Base-by-base conservation (phyloP, 2,888 invertebrate species). In the Stenurella melanura region DNA sequence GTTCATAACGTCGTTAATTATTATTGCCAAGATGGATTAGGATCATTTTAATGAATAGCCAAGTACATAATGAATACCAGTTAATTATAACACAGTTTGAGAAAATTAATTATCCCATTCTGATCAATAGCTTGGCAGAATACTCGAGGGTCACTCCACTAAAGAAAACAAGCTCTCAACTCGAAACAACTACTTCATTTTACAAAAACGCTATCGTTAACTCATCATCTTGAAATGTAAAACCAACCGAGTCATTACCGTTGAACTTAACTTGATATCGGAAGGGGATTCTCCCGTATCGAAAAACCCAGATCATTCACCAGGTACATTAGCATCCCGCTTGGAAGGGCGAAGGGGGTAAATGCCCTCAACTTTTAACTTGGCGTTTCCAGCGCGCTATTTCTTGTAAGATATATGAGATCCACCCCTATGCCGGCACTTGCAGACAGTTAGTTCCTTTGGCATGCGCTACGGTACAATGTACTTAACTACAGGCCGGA, bases 151-250 rank as follows among this genome's bases (percentile, higher is more conserved):
- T 21, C 19, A 19, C 42, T 64, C 17, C 42, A 42, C 10, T 15
- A 6, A 64, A 64, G 42, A 64, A 64, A 64, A 18, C 42, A 42
- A 64, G 64, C 21, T 19, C 21, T 17, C 19, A 9, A 4, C n/a
- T 42, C 19, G 12, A 64, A 64, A 64, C 64, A 64, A 64, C 64
- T 30, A 19, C 58, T 18, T 58, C 58, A 58, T 58, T 58, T 58
- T 4, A 21, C 58, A 58, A 58, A 58, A 58, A 58, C 58, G 18
- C 6, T 67, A 19, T 67, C 54, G 54, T 30, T 12, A 64, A 38
- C 34, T 67, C 61, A 72, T 42, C 72, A 50, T 50, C 72, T 72
- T 72, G 72, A 72, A 63, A 61, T 63, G 72, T 72, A 72, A 72
- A 72, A 72, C 63, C 63, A 30, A 50, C 26, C 72, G 54, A 17